Conservation (phyloP, 2,888 invertebrate species). For the Entomobrya multifasciata region DNA sequence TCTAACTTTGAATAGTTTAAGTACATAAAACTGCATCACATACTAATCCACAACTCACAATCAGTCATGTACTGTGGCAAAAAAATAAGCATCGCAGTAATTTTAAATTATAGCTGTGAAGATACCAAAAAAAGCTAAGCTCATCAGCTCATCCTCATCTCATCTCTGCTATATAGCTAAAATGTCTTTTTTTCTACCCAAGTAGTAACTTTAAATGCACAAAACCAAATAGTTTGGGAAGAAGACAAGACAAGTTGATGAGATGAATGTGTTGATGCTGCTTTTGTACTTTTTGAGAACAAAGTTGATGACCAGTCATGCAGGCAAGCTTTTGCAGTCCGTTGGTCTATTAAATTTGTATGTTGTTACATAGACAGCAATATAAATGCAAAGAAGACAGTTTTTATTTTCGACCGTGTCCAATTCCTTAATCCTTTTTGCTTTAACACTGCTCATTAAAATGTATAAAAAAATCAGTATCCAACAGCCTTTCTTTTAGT, state of each 20-base stretch:
- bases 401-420: constrained; percentile 34
- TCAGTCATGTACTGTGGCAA: not conserved
- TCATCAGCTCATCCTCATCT: not conserved
- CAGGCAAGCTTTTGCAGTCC: constrained; percentile 4
- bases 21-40: too few relatives aligned
- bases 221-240: too few relatives aligned
- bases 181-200: not conserved
- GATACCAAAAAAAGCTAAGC: not conserved
- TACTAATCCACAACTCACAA: too few relatives aligned
- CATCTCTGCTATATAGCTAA: not conserved
- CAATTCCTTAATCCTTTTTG: constrained; percentile 25
- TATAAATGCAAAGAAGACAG: not conserved
- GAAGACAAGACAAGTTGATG: too few relatives aligned
- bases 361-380: not conserved
- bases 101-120: not conserved
- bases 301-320: constrained; percentile 61
- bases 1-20: too few relatives aligned
- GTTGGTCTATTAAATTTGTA: not conserved
- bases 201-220: not conserved
- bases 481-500: not conserved
- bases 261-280: constrained; percentile 46
- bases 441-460: constrained; percentile 1
- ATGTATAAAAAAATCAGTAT: not conserved
- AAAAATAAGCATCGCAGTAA: not conserved
- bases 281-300: constrained; percentile 31